phyloP scores from a whole-genome alignment of 2,888 invertebrate species.

The Tryphoninae sp. region DNA sequence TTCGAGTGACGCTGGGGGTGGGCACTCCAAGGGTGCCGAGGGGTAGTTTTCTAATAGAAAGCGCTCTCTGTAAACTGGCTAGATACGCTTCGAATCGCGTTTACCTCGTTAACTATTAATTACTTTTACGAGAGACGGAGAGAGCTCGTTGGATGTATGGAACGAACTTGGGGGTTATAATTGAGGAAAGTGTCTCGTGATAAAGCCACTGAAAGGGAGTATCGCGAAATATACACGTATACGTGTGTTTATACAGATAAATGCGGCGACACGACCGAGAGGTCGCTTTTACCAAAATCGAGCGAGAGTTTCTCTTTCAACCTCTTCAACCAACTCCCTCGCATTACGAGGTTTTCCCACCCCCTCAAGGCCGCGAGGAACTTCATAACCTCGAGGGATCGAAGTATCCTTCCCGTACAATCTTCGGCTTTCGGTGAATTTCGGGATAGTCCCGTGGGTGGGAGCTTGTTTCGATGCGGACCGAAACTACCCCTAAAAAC shows the following conservation, averaged over 20 bases:
- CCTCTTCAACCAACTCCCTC: background rate
- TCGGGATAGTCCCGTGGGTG: conserved; percentile 46
- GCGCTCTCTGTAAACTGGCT: conserved; percentile 6
- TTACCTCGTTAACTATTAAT: conserved; percentile 56
- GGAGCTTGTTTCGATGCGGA: background rate
- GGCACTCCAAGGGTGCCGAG: background rate
- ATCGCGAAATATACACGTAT: background rate
- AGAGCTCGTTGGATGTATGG: background rate
- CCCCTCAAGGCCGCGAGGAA: conserved; percentile 15
- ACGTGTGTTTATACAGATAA: no score
- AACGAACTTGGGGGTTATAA: conserved; percentile 52
- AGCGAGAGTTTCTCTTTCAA: conserved; percentile 10
- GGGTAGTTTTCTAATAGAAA: conserved; percentile 54
- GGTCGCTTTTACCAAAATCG: conserved; percentile 1
- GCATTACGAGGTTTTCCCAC: conserved; percentile 39
- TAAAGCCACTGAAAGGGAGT: background rate
- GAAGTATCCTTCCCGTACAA: conserved; percentile 9
- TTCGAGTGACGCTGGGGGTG: background rate
- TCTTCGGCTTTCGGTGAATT: conserved; percentile 42
- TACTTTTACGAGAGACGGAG: conserved; percentile 36
- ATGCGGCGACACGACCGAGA: no score
- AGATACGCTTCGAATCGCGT: conserved; percentile 31
- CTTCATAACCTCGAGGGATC: conserved; percentile 43
- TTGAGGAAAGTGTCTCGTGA: conserved; percentile 49
- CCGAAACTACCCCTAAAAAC: conserved; percentile 4